These are phyloP conservation scores for Balaenoptera acutorostrata DNA, from an alignment of 2,113 vertebrate genomes.

Conservation along the genomic window DNA sequence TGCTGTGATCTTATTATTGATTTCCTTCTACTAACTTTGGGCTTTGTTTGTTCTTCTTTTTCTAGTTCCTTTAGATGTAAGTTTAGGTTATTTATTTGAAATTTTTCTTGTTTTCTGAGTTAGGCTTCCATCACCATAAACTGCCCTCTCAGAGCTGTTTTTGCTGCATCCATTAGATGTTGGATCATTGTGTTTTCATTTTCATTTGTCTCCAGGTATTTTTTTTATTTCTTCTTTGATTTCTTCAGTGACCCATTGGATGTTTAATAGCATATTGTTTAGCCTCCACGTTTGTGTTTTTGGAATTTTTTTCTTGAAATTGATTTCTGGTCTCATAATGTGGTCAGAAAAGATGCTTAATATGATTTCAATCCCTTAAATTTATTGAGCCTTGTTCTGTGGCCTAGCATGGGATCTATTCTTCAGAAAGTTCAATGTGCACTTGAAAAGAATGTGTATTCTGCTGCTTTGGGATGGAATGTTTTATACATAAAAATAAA, in stretches of 20 bases:
- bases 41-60: not conserved
- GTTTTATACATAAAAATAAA: no score
- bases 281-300: not conserved
- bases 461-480: not conserved
- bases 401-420: not conserved
- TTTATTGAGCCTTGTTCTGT: not conserved
- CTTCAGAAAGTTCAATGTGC: not conserved
- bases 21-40: not conserved
- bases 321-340: not conserved
- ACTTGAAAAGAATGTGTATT: not conserved
- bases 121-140: not conserved
- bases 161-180: not conserved
- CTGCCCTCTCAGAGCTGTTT: not conserved
- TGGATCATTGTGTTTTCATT: not conserved
- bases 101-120: not conserved
- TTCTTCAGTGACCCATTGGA: not conserved
- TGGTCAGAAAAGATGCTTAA: not conserved
- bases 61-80: not conserved
- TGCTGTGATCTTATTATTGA: not conserved
- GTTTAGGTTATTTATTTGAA: not conserved
- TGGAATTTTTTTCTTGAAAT: not conserved
- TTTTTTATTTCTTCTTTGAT: not conserved
- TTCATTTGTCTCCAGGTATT: not conserved
- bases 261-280: not conserved
- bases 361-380: not conserved